phyloP scores from a whole-genome alignment of 2,113 vertebrate species.

The Microtus richardsoni region DNA sequence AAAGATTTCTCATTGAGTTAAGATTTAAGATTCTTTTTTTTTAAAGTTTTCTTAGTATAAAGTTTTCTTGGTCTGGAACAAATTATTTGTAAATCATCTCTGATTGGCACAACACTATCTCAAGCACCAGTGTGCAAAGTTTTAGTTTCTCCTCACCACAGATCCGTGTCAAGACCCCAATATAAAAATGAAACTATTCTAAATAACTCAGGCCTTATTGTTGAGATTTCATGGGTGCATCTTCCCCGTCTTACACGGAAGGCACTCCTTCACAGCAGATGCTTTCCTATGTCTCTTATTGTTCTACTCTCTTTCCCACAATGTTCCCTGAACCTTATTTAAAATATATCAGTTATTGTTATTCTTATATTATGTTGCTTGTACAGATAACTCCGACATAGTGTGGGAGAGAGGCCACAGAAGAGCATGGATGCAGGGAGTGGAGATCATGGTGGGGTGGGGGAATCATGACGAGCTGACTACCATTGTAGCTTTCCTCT shows the following conservation, averaged over 20 bases:
- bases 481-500: neutral
- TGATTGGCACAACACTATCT: neutral
- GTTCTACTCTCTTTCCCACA: neutral
- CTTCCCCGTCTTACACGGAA: neutral
- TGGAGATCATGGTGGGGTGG: neutral
- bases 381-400: neutral
- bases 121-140: neutral
- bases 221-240: neutral
- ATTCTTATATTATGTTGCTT: neutral
- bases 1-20: conserved; percentile 15
- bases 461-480: neutral
- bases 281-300: neutral
- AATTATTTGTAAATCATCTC: conserved; percentile 53
- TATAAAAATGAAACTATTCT: conserved; percentile 9
- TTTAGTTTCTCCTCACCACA: conserved; percentile 9
- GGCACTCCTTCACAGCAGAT: neutral
- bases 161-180: conserved; percentile 32
- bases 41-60: conserved; percentile 3
- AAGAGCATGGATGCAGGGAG: neutral
- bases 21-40: too few relatives aligned
- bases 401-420: neutral
- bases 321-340: neutral
- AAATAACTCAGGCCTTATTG: neutral
- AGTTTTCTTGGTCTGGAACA: neutral
- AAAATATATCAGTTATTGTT: neutral